Conservation (phyloP, 1,140 invertebrate species). For the Nasonia giraulti region DNA sequence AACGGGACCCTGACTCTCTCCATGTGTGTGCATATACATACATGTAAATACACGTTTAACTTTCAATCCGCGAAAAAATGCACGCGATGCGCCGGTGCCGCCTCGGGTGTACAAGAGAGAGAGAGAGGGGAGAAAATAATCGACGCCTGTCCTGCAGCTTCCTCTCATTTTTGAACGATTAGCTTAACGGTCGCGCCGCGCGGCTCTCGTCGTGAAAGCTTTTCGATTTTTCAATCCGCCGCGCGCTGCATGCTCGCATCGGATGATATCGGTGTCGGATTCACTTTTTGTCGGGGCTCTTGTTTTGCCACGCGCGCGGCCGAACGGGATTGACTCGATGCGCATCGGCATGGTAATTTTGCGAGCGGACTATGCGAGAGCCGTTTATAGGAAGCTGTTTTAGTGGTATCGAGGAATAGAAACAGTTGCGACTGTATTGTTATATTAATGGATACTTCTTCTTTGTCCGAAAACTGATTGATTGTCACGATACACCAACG, state of each 20-base stretch:
- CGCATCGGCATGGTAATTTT: no score
- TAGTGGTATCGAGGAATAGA: no score
- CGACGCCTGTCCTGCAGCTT: background rate
- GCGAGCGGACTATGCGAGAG: no score
- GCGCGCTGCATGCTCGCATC: background rate
- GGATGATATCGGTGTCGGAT: background rate
- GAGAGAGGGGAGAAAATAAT: background rate
- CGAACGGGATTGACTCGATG: background rate
- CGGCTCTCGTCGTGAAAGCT: background rate
- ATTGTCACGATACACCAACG: no score
- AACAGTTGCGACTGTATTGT: no score
- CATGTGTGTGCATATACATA: background rate
- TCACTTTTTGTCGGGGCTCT: conserved; percentile 19
- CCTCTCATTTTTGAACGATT: conserved; percentile 12
- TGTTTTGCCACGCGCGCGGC: no score
- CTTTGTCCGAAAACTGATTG: no score
- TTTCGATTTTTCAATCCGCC: no score
- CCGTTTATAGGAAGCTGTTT: no score
- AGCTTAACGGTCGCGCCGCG: conserved; percentile 4
- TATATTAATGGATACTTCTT: no score
- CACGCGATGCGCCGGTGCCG: background rate
- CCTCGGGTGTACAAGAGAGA: background rate
- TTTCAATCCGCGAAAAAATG: conserved; percentile 4
- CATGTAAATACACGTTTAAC: background rate
- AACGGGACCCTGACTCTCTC: conserved; percentile 34